phyloP scores from a whole-genome alignment of 2,113 vertebrate genomes.

The Anolis sagrei region DNA sequence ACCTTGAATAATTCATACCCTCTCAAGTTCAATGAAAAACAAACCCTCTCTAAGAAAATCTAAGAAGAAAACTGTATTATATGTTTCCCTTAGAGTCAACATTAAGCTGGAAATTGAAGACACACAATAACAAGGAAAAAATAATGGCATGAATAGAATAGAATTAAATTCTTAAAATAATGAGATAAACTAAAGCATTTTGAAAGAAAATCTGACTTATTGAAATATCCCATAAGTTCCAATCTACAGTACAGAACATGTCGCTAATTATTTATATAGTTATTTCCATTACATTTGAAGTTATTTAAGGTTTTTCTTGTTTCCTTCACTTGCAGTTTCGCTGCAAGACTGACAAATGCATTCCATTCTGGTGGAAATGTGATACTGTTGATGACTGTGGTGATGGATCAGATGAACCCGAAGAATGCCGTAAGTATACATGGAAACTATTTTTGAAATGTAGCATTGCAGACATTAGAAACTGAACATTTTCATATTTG shows the following conservation, averaged over 20 bases:
- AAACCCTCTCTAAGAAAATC: no score
- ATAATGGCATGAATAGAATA: background rate
- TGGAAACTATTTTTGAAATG: background rate
- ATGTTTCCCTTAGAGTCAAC: no score
- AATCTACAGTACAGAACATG: background rate
- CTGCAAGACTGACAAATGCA: constrained; percentile 97
- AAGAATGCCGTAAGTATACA: constrained; percentile 91
- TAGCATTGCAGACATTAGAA: background rate
- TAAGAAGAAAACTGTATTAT: no score
- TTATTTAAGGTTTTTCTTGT: background rate
- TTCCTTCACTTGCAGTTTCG: constrained; percentile 83
- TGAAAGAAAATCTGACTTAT: background rate
- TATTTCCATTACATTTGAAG: rapidly evolving
- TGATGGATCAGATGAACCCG: constrained; percentile 94
- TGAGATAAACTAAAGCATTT: background rate
- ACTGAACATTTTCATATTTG: background rate
- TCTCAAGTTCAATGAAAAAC: no score
- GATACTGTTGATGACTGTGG: constrained; percentile 98
- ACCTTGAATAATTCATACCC: no score
- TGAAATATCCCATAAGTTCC: background rate
- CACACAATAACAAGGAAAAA: background rate
- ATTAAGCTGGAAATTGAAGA: no score
- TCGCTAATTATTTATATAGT: background rate
- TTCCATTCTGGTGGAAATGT: constrained; percentile 99
- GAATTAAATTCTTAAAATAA: background rate